Evolutionary conservation across 2,888 invertebrate genomes (phyloP).

Genomic region (Scelioninae gen. 1): DNA sequence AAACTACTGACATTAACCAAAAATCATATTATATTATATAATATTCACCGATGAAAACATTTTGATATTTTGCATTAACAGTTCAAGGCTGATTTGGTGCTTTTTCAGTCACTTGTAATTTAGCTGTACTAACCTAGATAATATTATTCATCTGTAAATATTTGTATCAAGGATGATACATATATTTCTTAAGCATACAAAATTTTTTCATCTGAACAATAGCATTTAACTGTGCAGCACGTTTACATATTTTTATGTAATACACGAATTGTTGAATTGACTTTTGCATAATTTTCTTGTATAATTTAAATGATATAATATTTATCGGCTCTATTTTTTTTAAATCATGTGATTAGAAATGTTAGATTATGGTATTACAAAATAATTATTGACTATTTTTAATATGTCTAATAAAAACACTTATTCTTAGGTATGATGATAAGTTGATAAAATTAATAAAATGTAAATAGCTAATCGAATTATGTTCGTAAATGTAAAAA

Average conservation of each 20-base stretch:
- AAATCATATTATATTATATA: not conserved
- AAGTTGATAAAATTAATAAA: not conserved
- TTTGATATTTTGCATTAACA: not conserved
- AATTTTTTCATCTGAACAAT: constrained; percentile 15
- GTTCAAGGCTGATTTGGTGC: constrained; percentile 4
- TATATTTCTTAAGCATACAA: constrained; percentile 23
- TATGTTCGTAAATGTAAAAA: not conserved
- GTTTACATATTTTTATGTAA: constrained; percentile 22
- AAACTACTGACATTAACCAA: constrained; percentile 26
- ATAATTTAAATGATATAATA: not conserved
- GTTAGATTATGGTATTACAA: constrained; percentile 7
- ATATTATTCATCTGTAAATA: not conserved
- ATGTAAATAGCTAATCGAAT: not conserved
- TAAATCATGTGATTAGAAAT: not conserved
- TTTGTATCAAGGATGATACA: constrained; percentile 1
- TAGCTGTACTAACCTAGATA: constrained; percentile 2
- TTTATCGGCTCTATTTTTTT: constrained; percentile 1
- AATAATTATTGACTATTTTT: constrained; percentile 20
- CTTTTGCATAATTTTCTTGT: constrained; percentile 13
- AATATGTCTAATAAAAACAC: not conserved
- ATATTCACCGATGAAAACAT: not conserved
- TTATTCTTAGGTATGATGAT: not conserved
- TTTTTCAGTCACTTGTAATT: constrained; percentile 25
- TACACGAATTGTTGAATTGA: constrained; percentile 7
- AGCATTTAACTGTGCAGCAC: constrained; percentile 33